Percentiles rank a stretch among this genome's conserved stretches.
Evolutionary conservation across 2,797 vertebrate species (phyloP).

Genomic region (Harpagifer antarcticus): DNA sequence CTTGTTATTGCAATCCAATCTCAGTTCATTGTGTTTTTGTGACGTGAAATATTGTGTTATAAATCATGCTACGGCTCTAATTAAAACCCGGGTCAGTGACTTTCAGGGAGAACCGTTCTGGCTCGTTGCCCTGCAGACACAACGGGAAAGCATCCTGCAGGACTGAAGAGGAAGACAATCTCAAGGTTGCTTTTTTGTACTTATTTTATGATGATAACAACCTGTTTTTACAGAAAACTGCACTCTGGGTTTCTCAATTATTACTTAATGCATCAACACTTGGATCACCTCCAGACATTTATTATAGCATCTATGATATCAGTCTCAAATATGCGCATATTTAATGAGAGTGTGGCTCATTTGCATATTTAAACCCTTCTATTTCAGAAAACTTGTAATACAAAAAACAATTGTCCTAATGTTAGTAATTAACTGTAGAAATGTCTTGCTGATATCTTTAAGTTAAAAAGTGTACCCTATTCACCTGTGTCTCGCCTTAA

Average conservation of each 20-base stretch:
- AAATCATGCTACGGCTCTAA: slow-evolving; percentile 1
- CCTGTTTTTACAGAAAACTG: slow-evolving; percentile 3
- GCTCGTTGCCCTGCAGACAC: background rate
- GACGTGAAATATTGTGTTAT: background rate
- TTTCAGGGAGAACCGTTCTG: slow-evolving; percentile 16
- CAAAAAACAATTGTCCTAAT: too few species aligned
- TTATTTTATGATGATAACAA: slow-evolving; percentile 8
- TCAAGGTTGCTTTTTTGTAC: background rate
- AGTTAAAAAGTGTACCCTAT: too few species aligned
- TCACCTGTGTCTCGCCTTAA: too few species aligned
- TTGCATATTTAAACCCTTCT: too few species aligned
- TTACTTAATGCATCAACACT: background rate
- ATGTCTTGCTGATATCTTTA: too few species aligned
- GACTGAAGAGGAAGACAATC: background rate
- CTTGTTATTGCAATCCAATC: slow-evolving; percentile 14
- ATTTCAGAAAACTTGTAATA: too few species aligned
- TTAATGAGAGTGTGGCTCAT: too few species aligned
- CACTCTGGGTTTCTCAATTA: background rate
- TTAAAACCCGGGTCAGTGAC: slow-evolving; percentile 34
- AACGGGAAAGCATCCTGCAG: background rate
- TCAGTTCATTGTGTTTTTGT: slow-evolving; percentile 8
- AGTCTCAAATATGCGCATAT: too few species aligned
- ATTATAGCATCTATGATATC: too few species aligned
- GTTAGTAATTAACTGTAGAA: too few species aligned
- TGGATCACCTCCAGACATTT: background rate